These are phyloP conservation scores for Epinephelus lanceolatus DNA, from an alignment of 2,113 vertebrate species.

Conservation along the genomic window DNA sequence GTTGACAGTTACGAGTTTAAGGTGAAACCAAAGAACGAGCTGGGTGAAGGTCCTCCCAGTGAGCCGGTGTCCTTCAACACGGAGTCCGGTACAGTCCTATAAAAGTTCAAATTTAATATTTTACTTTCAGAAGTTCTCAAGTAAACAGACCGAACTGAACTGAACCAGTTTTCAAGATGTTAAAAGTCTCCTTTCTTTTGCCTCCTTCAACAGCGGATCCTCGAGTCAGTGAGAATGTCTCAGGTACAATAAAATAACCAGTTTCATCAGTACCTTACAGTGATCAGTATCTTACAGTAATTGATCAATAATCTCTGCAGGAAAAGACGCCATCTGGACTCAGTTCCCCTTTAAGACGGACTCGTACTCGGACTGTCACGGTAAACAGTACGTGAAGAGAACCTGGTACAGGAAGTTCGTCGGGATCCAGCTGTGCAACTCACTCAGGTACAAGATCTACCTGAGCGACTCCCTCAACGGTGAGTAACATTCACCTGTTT, in stretches of 20 bases:
- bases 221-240: constrained; percentile 92
- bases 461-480: constrained; percentile 94
- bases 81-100: constrained; percentile 89
- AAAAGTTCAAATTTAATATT: no score
- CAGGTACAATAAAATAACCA: constrained; percentile 84
- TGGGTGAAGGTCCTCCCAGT: constrained; percentile 91
- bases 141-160: no score
- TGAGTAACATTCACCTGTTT: constrained; percentile 67
- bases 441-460: constrained; percentile 98
- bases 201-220: constrained; percentile 88
- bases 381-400: constrained; percentile 95
- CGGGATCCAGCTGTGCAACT: constrained; percentile 96
- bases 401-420: constrained; percentile 99
- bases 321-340: constrained; percentile 98
- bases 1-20: constrained; percentile 91
- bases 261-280: neutral
- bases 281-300: neutral
- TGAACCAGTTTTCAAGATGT: no score
- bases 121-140: no score
- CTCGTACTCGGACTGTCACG: constrained; percentile 93
- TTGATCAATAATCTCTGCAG: constrained; percentile 62
- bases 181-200: neutral
- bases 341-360: constrained; percentile 93
- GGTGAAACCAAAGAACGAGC: constrained; percentile 92
- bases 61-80: constrained; percentile 92